These are phyloP conservation scores for Herminia tarsipennalis DNA, from an alignment of 2,888 invertebrate species.

Conservation along the genomic window DNA sequence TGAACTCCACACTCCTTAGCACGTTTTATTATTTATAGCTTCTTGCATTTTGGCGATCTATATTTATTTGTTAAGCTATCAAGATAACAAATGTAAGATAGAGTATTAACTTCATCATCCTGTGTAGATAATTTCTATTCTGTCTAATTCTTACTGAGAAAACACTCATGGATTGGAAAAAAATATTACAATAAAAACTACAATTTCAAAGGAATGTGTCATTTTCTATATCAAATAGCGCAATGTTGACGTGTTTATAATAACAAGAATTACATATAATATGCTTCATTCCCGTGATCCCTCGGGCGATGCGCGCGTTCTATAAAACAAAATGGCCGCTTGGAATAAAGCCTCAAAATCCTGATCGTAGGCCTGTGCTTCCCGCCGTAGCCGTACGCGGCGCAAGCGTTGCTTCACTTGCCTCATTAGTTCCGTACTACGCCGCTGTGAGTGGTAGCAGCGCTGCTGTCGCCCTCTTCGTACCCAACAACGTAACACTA, in stretches of 20 bases:
- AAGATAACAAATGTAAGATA: too few relatives aligned
- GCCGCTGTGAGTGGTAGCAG: conserved; percentile 56
- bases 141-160: background rate
- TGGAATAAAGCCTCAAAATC: conserved; percentile 46
- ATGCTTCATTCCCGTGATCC: conserved; percentile 46
- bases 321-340: conserved; percentile 78
- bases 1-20: conserved; percentile 20
- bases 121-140: too few relatives aligned
- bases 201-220: conserved; percentile 30
- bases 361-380: conserved; percentile 51
- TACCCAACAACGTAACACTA: conserved; percentile 63
- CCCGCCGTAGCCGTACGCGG: conserved; percentile 57
- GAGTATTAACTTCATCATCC: too few relatives aligned
- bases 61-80: background rate
- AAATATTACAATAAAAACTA: conserved; percentile 11
- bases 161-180: background rate
- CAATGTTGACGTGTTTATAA: conserved; percentile 49
- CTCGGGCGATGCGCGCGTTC: conserved; percentile 38
- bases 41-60: background rate
- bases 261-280: conserved; percentile 57
- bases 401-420: conserved; percentile 28
- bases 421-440: conserved; percentile 67
- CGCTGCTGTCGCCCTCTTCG: conserved; percentile 65
- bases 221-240: conserved; percentile 24
- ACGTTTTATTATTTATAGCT: conserved; percentile 22